These are phyloP conservation scores for Latrodectus geometricus DNA, from an alignment of 1,140 invertebrate genomes.

Conservation along the genomic window DNA sequence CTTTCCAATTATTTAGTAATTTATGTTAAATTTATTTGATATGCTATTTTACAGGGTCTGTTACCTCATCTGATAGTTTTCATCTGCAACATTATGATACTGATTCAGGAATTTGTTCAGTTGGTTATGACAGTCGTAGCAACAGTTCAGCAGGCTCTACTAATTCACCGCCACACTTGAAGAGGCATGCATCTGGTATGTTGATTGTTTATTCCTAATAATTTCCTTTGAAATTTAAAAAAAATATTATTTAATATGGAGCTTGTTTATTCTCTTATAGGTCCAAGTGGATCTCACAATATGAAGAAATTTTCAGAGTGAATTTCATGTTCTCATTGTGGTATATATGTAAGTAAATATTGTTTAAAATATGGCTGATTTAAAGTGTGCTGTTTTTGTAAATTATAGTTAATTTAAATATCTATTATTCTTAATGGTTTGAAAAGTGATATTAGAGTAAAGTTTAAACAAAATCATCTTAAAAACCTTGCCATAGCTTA, in stretches of 20 bases:
- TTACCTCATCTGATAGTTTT: constrained; percentile 78
- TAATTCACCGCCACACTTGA: constrained; percentile 65
- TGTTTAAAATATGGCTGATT: too few relatives aligned
- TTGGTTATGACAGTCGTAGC: constrained; percentile 80
- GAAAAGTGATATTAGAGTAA: too few relatives aligned
- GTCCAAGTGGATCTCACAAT: constrained; percentile 38
- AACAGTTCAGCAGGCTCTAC: constrained; percentile 72
- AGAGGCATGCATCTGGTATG: constrained; percentile 54
- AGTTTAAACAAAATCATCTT: too few relatives aligned
- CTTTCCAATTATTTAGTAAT: constrained; percentile 4
- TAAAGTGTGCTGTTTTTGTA: too few relatives aligned
- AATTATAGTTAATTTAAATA: too few relatives aligned
- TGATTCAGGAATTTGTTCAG: constrained; percentile 82
- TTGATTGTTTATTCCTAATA: background rate
- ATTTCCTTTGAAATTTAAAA: too few relatives aligned
- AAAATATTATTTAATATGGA: too few relatives aligned
- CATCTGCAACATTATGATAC: constrained; percentile 66
- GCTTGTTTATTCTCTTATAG: constrained; percentile 8
- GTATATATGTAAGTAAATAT: constrained; percentile 45
- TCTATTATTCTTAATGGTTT: too few relatives aligned
- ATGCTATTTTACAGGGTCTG: constrained; percentile 74
- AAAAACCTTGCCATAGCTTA: too few relatives aligned
- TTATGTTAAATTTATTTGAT: constrained; percentile 65
- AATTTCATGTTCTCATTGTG: constrained; percentile 32
- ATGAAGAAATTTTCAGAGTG: constrained; percentile 38